A percentile compares a stretch with the other conserved stretches of the same genome.
Evolutionary conservation across 2,888 invertebrate genomes (phyloP).

Genomic region (Slavum lentiscoides): DNA sequence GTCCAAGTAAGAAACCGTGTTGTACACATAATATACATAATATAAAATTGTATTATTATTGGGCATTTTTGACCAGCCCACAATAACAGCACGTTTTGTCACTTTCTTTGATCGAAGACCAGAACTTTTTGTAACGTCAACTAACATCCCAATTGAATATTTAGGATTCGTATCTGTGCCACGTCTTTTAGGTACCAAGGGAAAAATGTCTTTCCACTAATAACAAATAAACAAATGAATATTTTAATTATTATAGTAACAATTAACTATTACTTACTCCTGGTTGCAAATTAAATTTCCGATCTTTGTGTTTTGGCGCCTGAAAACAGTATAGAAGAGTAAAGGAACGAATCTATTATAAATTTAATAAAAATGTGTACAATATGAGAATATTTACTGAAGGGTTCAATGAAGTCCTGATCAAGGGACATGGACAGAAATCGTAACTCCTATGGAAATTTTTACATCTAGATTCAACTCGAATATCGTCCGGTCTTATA

Average conservation of each 20-base stretch:
- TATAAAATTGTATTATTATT: slow-evolving; percentile 10
- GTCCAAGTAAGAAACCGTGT: background rate
- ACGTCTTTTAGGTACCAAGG: slow-evolving; percentile 12
- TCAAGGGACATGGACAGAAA: slow-evolving; percentile 27
- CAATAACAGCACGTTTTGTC: slow-evolving; percentile 15
- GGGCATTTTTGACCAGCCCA: slow-evolving; percentile 25
- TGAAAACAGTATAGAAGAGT: slow-evolving; percentile 1
- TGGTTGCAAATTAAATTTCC: slow-evolving; percentile 10
- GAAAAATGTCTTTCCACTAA: slow-evolving; percentile 34
- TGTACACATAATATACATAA: background rate
- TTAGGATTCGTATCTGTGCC: slow-evolving; percentile 20
- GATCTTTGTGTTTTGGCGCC: slow-evolving; percentile 31
- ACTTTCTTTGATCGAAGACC: background rate
- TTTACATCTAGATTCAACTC: slow-evolving; percentile 26
- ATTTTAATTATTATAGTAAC: background rate
- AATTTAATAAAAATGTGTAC: background rate
- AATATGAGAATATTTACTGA: slow-evolving; percentile 1
- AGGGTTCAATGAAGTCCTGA: slow-evolving; percentile 1
- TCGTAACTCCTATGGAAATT: slow-evolving; percentile 21
- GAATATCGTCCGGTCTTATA: slow-evolving; percentile 11
- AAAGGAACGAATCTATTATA: background rate
- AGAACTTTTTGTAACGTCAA: background rate
- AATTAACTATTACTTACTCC: slow-evolving; percentile 27
- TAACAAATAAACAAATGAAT: background rate
- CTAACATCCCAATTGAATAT: slow-evolving; percentile 34